Base-by-base conservation (phyloP, 1,140 invertebrate genomes). In the Hetaerina americana region DNA sequence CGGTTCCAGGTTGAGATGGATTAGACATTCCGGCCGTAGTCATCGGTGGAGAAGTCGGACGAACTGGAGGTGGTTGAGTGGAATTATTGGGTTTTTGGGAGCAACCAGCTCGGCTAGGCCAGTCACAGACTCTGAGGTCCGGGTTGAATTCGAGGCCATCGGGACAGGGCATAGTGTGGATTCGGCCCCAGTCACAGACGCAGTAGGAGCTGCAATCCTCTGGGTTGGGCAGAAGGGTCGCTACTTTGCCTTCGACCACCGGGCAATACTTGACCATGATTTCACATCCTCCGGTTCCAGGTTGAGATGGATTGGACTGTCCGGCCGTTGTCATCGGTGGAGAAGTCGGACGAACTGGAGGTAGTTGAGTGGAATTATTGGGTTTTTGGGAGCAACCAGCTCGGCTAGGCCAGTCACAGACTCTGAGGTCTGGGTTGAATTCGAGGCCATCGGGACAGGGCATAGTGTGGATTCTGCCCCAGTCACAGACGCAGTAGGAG, bases 71-170 rank as follows among this genome's bases (percentile, higher is more conserved):
- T n/a, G n/a, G n/a, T n/a, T n/a, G n/a, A n/a, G n/a, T n/a, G n/a
- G n/a, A 18, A 5, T 6, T 2, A 28, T 69, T 26, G 3, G 68
- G 68, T 69, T 22, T 22, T 5, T 57, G 49, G 49, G 29, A 71
- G 69, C 76, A 76, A 67, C 72, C 72, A 8, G 73, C 75, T 26
- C 31, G 70, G 6, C 71, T 66, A 22, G 75, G 75, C 24, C 72
- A 76, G 71, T 80, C 77, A 71, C 81, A 84, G 0, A 76, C 72
- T 70, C 75, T 71, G 8, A 76, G 67, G 6, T 27, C 67, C 12
- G 77, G 75, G 68, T 83, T 80, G 78, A 87, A 88, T 69, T 84
- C 81, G 0, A 88, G 77, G 0, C 79, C 81, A 5, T 73, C 69
- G 0, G 84, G 82, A 73, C 88, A 89, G 5, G 69, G 10, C 75